phyloP scores from a whole-genome alignment of 64 coral and sea anemone genomes.

The Trachythela sp. region DNA sequence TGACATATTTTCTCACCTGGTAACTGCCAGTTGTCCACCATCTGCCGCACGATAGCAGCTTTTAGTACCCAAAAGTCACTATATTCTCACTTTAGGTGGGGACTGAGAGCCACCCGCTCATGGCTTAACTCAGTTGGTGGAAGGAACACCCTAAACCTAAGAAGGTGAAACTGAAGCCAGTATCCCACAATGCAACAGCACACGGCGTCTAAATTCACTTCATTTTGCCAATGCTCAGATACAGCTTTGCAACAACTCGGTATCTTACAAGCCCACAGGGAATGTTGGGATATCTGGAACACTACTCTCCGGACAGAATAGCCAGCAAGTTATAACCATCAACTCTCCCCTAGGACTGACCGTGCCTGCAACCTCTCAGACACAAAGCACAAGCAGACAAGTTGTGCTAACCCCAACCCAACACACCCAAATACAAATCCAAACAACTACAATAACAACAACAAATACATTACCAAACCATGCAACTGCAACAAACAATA shows the following conservation, averaged over 20 bases:
- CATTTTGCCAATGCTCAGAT: conserved; percentile 81
- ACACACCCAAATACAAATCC: conserved; percentile 31
- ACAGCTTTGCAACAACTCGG: conserved; percentile 75
- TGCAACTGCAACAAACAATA: conserved; percentile 39
- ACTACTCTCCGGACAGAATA: conserved; percentile 66
- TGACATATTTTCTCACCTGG: no score
- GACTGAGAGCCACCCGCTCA: conserved; percentile 91
- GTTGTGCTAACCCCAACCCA: conserved; percentile 48
- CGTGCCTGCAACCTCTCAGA: neutral
- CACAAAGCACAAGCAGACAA: conserved; percentile 38
- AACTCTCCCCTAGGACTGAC: neutral
- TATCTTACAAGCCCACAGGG: conserved; percentile 74
- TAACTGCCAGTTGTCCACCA: no score
- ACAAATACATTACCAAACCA: conserved; percentile 13
- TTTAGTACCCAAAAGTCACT: no score
- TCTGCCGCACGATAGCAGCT: no score
- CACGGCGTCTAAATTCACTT: conserved; percentile 64
- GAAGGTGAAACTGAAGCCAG: conserved; percentile 80
- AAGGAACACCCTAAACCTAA: conserved; percentile 92
- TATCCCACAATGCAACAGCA: conserved; percentile 42
- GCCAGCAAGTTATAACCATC: conserved; percentile 8
- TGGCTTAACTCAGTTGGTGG: conserved; percentile 98
- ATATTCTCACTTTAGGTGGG: conserved; percentile 82
- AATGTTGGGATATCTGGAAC: conserved; percentile 75
- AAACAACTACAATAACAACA: conserved; percentile 39